Percentiles rank a stretch among this genome's conserved stretches.
Conservation (phyloP, 1,140 invertebrate genomes). For the Euwallacea fornicatus region DNA sequence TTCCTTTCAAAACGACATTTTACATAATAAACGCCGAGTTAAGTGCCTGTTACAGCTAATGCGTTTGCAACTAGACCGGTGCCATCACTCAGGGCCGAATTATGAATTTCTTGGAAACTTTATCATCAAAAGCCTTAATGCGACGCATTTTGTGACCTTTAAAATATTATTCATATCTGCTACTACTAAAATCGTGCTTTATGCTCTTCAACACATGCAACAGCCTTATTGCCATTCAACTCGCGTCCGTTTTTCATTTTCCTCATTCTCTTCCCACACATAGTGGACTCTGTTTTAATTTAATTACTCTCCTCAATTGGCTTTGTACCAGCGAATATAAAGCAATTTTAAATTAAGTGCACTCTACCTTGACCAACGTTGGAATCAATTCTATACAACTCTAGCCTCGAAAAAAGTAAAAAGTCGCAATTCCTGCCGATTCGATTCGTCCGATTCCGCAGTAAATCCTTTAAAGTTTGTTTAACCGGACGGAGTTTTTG, state of each 20-base stretch:
- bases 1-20: too few relatives aligned
- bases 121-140: too few relatives aligned
- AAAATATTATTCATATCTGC: too few relatives aligned
- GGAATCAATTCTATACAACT: conserved; percentile 34
- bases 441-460: conserved; percentile 14
- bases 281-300: conserved; percentile 26
- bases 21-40: too few relatives aligned
- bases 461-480: conserved; percentile 32
- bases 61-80: too few relatives aligned
- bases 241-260: conserved; percentile 1
- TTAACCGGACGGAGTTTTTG: conserved; percentile 21
- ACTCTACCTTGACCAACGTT: conserved; percentile 36
- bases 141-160: too few relatives aligned
- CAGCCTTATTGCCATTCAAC: not conserved
- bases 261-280: conserved; percentile 14
- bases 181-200: too few relatives aligned
- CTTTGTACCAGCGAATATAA: conserved; percentile 29
- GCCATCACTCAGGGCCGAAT: too few relatives aligned
- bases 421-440: conserved; percentile 17
- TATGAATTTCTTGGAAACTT: too few relatives aligned
- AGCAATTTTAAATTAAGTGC: conserved; percentile 40
- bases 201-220: too few relatives aligned
- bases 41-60: too few relatives aligned
- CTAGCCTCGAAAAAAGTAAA: conserved; percentile 17
- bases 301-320: conserved; percentile 35